phyloP scores from a whole-genome alignment of 2,797 vertebrate species.

The Sylvia borin region DNA sequence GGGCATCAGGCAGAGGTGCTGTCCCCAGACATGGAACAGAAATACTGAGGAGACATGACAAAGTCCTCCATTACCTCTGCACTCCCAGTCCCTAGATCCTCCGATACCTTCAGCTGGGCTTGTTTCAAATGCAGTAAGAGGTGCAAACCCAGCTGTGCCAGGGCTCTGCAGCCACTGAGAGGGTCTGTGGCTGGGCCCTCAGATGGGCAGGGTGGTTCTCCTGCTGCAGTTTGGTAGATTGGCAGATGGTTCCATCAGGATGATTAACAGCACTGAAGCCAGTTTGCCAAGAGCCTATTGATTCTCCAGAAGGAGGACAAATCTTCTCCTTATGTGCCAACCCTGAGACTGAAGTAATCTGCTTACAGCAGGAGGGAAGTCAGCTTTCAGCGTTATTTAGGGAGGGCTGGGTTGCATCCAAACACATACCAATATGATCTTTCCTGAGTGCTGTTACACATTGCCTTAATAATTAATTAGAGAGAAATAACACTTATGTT shows the following conservation, averaged over 20 bases:
- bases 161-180: neutral
- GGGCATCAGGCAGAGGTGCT: neutral
- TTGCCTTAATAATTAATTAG: conserved; percentile 44
- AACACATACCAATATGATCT: neutral
- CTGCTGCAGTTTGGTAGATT: neutral
- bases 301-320: conserved; percentile 33
- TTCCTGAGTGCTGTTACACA: neutral
- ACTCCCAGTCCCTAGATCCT: neutral
- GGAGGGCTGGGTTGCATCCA: neutral
- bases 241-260: conserved; percentile 39
- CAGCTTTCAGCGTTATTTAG: neutral
- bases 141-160: neutral
- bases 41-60: neutral
- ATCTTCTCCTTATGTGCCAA: conserved; percentile 36
- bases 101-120: neutral
- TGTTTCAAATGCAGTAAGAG: neutral
- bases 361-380: neutral
- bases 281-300: conserved; percentile 34
- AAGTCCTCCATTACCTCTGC: neutral
- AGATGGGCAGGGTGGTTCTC: neutral
- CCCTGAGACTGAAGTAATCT: conserved; percentile 7
- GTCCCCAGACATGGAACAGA: neutral
- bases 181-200: neutral
- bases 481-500: conserved; percentile 10
- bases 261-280: neutral